Percentiles rank a stretch among this genome's conserved stretches.
Conservation (phyloP, 2,797 vertebrate genomes). For the Cynopterus sphinx region DNA sequence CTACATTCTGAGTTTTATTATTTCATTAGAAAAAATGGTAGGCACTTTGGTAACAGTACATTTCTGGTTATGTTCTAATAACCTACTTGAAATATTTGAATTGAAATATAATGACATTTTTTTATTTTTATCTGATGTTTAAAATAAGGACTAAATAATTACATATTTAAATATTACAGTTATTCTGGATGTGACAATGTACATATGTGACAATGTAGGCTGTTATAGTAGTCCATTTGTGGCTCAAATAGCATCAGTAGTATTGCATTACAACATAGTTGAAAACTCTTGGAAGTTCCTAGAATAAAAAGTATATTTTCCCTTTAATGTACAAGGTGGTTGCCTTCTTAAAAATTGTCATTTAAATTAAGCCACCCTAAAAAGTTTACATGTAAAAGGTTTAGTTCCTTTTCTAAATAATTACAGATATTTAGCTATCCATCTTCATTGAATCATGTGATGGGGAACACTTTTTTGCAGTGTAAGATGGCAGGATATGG, state of each 20-base stretch:
- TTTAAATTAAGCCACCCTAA: neutral
- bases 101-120: neutral
- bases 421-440: neutral
- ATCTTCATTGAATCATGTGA: neutral
- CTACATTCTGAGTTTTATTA: neutral
- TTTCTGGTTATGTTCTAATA: neutral
- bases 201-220: neutral
- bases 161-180: neutral
- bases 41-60: neutral
- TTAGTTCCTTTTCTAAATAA: neutral
- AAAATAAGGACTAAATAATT: neutral
- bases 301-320: neutral
- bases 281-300: neutral
- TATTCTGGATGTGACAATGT: neutral
- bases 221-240: neutral
- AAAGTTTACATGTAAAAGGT: neutral
- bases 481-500: too few species aligned
- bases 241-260: neutral
- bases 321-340: neutral
- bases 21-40: neutral
- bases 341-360: neutral
- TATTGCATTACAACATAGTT: neutral
- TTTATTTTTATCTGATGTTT: neutral
- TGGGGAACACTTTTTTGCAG: neutral
- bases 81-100: neutral